Evolutionary conservation across 2,888 invertebrate genomes (phyloP).

Genomic region (Melipona bicolor): DNA sequence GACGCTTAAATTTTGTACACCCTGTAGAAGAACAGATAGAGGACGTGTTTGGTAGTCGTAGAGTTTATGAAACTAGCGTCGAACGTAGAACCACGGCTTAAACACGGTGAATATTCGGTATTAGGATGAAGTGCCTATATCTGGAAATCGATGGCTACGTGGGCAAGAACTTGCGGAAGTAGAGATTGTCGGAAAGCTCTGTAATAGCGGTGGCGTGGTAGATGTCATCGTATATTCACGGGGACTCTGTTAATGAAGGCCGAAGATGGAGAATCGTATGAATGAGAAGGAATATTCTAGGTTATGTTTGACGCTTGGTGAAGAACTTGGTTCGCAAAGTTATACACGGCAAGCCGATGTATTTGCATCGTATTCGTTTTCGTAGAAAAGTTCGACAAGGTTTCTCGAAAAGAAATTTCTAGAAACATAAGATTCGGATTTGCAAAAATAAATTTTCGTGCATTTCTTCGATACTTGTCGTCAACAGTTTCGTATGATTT

Average conservation of each 20-base stretch:
- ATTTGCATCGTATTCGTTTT: too few relatives aligned
- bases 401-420: too few relatives aligned
- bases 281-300: slow-evolving; percentile 15
- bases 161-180: slow-evolving; percentile 18
- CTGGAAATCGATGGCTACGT: slow-evolving; percentile 15
- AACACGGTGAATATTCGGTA: slow-evolving; percentile 3
- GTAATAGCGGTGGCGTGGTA: not conserved
- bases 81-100: not conserved
- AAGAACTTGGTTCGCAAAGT: not conserved
- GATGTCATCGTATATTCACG: slow-evolving; percentile 20
- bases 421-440: too few relatives aligned
- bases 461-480: too few relatives aligned
- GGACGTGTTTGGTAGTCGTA: not conserved
- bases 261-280: slow-evolving; percentile 10
- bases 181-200: slow-evolving; percentile 23
- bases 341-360: not conserved
- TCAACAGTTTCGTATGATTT: too few relatives aligned
- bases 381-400: too few relatives aligned
- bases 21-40: not conserved
- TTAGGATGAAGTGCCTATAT: slow-evolving; percentile 7
- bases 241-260: slow-evolving; percentile 10
- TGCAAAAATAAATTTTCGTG: too few relatives aligned
- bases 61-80: not conserved
- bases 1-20: too few relatives aligned
- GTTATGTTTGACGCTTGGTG: not conserved